Base-by-base conservation (phyloP, 1,140 invertebrate genomes). In the Trinorchestia longiramus region DNA sequence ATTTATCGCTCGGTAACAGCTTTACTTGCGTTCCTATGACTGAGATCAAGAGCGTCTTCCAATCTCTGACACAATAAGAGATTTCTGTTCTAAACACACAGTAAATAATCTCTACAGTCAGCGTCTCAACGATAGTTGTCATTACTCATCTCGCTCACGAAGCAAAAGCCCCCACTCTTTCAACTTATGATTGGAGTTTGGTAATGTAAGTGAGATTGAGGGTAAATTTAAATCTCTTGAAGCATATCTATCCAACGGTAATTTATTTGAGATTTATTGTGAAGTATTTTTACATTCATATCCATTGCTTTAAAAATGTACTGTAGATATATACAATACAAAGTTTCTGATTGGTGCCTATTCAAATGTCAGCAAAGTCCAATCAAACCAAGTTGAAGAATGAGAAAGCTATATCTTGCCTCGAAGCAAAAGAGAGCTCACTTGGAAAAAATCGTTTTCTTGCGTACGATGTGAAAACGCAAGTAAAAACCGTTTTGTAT, bases 41-140 rank as follows among this genome's bases (percentile, higher is more conserved):
- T 77, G 62, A 77, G 62, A 77, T 3, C 62, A 77, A 77, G 15
- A 23, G 28, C 62, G 3, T 77, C 62, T 19, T 77, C 28, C 8
- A 77, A 77, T 77, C 62, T 77, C 62, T 77, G 62, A 15, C 15
- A 77, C 62, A 77, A 77, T 77, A 77, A 77, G 62, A 77, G 62
- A 77, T 77, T 77, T 77, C 62, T 77, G 62, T 36, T 77, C 62
- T 77, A 77, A 77, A 77, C 62, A 77, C 62, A 77, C 62, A 77
- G 62, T 77, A 77, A 77, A 77, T 77, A 77, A 77, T 77, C 62
- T 77, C 62, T 77, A 77, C 62, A 77, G 62, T 15, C 3, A 28
- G 62, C 62, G 62, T 77, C 62, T 77, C 62, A 19, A 23, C 62
- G 36, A 77, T 28, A 36, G 62, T 77, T 36, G 28, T 77, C 62